phyloP scores from a whole-genome alignment of 2,888 invertebrate species.

The Acanthoscelides obtectus region DNA sequence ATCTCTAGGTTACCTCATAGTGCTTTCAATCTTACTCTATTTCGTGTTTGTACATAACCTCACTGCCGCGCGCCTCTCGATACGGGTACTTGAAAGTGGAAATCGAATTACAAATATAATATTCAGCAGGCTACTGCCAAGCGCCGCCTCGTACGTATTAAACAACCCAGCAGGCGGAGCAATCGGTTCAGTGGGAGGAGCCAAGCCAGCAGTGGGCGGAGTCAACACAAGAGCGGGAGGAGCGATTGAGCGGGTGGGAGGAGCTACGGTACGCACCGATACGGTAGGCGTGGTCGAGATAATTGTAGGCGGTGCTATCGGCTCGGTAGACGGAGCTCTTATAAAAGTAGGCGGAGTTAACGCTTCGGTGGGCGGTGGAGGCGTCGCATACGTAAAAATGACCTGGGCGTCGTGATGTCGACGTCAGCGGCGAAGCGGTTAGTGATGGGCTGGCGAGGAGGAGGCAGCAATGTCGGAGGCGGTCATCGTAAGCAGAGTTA shows the following conservation, averaged over 20 bases:
- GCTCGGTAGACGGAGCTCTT: neutral
- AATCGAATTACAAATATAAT: neutral
- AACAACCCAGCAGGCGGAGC: neutral
- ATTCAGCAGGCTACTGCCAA: neutral
- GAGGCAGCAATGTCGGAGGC: neutral
- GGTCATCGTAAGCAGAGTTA: conserved; percentile 52
- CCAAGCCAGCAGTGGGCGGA: neutral
- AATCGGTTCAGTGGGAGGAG: neutral
- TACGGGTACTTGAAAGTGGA: neutral
- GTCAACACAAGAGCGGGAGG: conserved; percentile 16
- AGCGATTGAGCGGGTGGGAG: no score
- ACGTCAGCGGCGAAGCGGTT: conserved; percentile 61
- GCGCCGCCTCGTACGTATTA: neutral
- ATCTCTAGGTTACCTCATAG: neutral
- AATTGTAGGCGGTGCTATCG: neutral
- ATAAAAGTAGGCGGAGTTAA: neutral
- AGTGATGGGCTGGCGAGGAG: conserved; percentile 56
- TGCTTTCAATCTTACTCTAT: neutral
- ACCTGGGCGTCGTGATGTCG: conserved; percentile 51
- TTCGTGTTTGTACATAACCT: neutral
- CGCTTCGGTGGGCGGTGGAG: conserved; percentile 17
- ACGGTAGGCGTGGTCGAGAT: no score
- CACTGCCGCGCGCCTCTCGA: neutral
- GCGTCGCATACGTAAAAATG: neutral
- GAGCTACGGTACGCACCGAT: no score